Evolutionary conservation across 2,888 invertebrate genomes (phyloP).

Genomic region (Drosophila koepferae): DNA sequence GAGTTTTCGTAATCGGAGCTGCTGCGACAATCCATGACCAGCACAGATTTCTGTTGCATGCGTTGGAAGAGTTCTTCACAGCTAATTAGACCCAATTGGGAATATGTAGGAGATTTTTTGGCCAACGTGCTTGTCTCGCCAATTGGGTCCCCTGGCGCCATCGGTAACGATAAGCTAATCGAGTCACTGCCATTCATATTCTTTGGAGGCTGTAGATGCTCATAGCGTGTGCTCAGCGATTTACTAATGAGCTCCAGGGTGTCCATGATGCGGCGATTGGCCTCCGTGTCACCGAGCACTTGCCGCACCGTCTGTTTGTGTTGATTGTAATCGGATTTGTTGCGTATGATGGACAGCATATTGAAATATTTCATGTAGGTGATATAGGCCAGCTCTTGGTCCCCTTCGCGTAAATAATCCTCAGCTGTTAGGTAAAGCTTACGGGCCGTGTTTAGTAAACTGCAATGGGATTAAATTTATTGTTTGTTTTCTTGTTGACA

Average conservation of each 20-base stretch:
- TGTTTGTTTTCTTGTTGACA: conserved; percentile 12
- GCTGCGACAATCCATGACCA: conserved; percentile 91
- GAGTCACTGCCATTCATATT: conserved; percentile 11
- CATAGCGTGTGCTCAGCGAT: conserved; percentile 87
- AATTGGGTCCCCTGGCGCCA: conserved; percentile 22
- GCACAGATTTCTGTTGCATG: conserved; percentile 86
- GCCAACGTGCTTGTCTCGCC: not conserved
- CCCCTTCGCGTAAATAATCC: conserved; percentile 86
- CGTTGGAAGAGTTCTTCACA: conserved; percentile 88
- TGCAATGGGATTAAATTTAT: conserved; percentile 61
- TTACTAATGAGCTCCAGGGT: conserved; percentile 87
- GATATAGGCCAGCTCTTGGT: conserved; percentile 90
- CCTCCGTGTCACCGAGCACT: conserved; percentile 86
- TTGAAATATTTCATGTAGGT: conserved; percentile 89
- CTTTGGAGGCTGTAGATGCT: conserved; percentile 34
- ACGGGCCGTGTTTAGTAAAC: conserved; percentile 87
- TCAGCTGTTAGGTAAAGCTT: conserved; percentile 87
- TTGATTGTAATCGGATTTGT: conserved; percentile 87
- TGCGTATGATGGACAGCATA: conserved; percentile 87
- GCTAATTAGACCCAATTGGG: conserved; percentile 84
- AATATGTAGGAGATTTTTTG: conserved; percentile 2
- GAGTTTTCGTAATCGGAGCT: conserved; percentile 89
- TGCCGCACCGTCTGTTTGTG: conserved; percentile 87
- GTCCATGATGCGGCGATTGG: conserved; percentile 87
- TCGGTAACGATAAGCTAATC: conserved; percentile 8